Percentiles rank a stretch among this genome's conserved stretches.
These are phyloP conservation scores for Dione juno DNA, from an alignment of 2,888 invertebrate species.

Conservation along the genomic window DNA sequence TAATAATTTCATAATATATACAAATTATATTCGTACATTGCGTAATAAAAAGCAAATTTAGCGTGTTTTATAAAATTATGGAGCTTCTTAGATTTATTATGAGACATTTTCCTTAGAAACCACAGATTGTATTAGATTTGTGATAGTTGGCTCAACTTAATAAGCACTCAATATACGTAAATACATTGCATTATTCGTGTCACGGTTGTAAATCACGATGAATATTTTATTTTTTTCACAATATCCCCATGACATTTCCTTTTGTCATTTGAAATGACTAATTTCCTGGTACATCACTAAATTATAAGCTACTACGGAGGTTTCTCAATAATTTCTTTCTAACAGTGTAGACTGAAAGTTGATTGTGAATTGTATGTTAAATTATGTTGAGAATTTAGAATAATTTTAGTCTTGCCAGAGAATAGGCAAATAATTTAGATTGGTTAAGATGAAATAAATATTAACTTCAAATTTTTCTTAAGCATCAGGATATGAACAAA, in stretches of 20 bases:
- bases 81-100: not conserved
- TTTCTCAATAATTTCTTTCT: not conserved
- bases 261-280: not conserved
- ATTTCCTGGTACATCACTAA: conserved; percentile 10
- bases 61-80: not conserved
- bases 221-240: conserved; percentile 2
- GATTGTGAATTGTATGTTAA: no score
- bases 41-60: not conserved
- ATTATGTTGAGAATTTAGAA: no score
- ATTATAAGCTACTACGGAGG: not conserved
- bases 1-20: not conserved
- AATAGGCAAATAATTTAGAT: no score
- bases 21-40: not conserved
- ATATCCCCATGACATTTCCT: conserved; percentile 2
- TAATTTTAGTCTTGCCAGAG: no score
- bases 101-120: not conserved
- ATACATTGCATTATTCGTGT: not conserved
- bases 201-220: conserved; percentile 8
- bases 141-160: conserved; percentile 7
- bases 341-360: no score
- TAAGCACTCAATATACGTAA: conserved; percentile 15
- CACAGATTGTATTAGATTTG: conserved; percentile 11
- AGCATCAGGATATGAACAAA: no score
- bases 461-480: no score
- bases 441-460: no score